Percentiles rank a stretch among this genome's conserved stretches.
Conservation (phyloP, 2,888 invertebrate genomes). For the Gisinianus flammeolus region DNA sequence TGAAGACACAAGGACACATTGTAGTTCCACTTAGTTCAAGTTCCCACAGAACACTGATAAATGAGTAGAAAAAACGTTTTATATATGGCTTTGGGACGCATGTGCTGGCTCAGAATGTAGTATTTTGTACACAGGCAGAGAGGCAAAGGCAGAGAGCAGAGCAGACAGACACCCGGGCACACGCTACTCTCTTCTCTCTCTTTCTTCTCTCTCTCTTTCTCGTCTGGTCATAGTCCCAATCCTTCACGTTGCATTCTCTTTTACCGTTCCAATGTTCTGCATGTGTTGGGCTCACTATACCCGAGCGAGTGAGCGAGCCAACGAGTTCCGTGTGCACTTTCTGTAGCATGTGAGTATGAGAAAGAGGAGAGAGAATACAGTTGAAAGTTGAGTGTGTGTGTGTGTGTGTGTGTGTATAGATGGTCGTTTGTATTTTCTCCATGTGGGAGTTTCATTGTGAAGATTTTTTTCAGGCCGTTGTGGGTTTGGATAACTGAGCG, state of each 20-base stretch:
- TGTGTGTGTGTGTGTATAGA: neutral
- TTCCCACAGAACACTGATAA: constrained; percentile 55
- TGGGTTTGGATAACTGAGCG: neutral
- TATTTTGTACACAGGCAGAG: neutral
- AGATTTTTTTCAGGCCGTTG: too few species aligned
- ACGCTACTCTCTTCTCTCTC: neutral
- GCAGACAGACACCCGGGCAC: neutral
- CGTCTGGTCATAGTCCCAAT: too few species aligned
- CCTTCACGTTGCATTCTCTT: too few species aligned
- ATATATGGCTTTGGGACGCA: constrained; percentile 50
- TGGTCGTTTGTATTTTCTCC: neutral
- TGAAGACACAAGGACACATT: too few species aligned
- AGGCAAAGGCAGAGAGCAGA: neutral
- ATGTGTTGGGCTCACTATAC: too few species aligned
- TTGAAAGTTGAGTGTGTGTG: too few species aligned
- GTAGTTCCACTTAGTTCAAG: constrained; percentile 53
- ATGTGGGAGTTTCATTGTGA: neutral
- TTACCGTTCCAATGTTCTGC: too few species aligned
- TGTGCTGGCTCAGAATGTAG: constrained; percentile 39
- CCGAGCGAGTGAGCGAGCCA: too few species aligned
- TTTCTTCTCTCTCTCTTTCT: neutral
- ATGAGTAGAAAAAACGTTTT: constrained; percentile 51
- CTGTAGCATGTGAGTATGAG: too few species aligned
- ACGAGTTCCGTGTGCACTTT: too few species aligned
- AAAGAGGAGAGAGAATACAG: too few species aligned